Conservation (phyloP, 2,888 invertebrate species). For the Rhagonycha fulva region DNA sequence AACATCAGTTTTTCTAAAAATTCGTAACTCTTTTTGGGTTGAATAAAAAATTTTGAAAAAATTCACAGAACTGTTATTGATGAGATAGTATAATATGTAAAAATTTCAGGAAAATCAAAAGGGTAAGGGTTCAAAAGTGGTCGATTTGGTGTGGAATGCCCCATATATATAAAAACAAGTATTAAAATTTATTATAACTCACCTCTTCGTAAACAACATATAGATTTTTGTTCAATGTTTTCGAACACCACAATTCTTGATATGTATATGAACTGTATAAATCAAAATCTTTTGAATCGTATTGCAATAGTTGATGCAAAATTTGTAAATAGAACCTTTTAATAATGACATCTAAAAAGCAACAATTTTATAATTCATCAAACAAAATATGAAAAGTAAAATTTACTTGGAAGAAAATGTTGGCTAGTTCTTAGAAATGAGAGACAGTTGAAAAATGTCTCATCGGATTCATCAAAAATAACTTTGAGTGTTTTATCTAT, state of each 20-base stretch:
- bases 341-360: constrained; percentile 11
- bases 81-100: too few species aligned
- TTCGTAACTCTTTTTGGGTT: too few species aligned
- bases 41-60: too few species aligned
- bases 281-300: constrained; percentile 10
- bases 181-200: background rate
- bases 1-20: too few species aligned
- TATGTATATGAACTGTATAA: constrained; percentile 9
- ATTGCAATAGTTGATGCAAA: constrained; percentile 6
- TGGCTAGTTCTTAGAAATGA: background rate
- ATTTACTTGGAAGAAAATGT: constrained; percentile 16
- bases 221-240: background rate
- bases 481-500: background rate
- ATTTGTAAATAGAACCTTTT: constrained; percentile 9
- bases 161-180: too few species aligned
- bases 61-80: too few species aligned
- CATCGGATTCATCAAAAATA: background rate
- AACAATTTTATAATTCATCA: background rate
- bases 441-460: constrained; percentile 4
- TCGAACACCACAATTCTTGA: constrained; percentile 17
- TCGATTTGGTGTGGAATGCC: too few species aligned
- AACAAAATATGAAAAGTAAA: background rate
- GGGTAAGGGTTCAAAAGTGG: too few species aligned
- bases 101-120: too few species aligned
- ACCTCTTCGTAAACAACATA: constrained; percentile 13